Conservation (phyloP, 1,140 invertebrate genomes). For the Stenopsyche tienmushanensis region DNA sequence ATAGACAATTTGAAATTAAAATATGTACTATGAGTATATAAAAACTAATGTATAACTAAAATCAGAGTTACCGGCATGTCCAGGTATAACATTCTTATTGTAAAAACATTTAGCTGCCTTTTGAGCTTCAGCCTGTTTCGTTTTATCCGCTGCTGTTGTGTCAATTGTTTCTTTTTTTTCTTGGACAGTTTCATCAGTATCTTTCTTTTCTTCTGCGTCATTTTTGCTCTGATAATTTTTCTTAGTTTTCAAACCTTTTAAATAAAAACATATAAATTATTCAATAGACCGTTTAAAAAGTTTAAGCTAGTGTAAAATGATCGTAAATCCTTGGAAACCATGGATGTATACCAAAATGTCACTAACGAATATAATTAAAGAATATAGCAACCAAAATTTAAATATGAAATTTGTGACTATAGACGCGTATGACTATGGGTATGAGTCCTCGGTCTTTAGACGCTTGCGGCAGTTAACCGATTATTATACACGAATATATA, state of each 20-base stretch:
- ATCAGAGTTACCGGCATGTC: constrained; percentile 22
- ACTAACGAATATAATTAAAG: too few species aligned
- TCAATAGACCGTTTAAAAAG: neutral
- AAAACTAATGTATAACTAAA: neutral
- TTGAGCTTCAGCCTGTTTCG: constrained; percentile 1
- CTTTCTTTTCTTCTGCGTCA: neutral
- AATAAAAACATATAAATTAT: neutral
- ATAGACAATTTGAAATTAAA: constrained; percentile 8
- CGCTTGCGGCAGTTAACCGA: too few species aligned
- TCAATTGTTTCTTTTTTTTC: neutral
- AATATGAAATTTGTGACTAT: too few species aligned
- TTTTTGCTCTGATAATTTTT: too few species aligned
- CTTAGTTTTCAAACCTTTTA: neutral
- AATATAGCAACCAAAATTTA: too few species aligned
- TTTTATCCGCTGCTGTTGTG: neutral
- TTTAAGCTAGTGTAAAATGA: neutral
- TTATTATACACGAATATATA: constrained; percentile 2
- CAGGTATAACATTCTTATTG: constrained; percentile 26
- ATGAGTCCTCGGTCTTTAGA: too few species aligned
- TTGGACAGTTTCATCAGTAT: neutral
- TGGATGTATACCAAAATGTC: too few species aligned
- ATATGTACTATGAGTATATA: too few species aligned
- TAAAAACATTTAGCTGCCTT: constrained; percentile 28
- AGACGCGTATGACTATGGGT: too few species aligned
- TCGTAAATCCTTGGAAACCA: neutral